phyloP scores from a whole-genome alignment of 2,113 vertebrate species.

The Oreochromis tanganicae region DNA sequence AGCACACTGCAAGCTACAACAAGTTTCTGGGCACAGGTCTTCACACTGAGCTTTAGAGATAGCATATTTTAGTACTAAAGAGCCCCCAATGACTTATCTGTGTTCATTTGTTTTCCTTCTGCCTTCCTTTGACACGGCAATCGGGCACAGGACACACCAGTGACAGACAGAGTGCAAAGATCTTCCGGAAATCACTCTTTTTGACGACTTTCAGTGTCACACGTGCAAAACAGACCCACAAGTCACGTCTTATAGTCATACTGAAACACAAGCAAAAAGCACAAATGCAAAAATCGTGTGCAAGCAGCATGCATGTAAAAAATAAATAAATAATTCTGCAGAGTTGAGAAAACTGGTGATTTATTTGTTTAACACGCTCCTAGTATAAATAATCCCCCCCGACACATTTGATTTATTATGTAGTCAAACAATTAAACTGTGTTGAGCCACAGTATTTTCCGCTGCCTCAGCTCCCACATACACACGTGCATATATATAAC shows the following conservation, averaged over 20 bases:
- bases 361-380: conserved; percentile 55
- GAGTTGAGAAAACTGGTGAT: conserved; percentile 44
- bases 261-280: not conserved
- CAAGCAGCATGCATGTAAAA: not conserved
- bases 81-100: conserved; percentile 9
- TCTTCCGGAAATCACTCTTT: not conserved
- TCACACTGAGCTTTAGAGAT: conserved; percentile 8
- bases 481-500: not conserved
- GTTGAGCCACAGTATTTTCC: conserved; percentile 35
- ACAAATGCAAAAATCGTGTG: not conserved
- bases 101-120: conserved; percentile 21
- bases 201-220: conserved; percentile 17
- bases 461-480: conserved; percentile 36
- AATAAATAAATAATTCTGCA: not conserved
- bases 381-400: conserved; percentile 61
- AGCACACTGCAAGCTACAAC: not conserved
- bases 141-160: conserved; percentile 26
- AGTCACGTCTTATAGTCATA: not conserved
- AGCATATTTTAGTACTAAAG: not conserved
- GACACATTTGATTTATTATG: conserved; percentile 69
- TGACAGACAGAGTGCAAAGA: not conserved
- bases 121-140: not conserved
- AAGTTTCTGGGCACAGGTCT: conserved; percentile 2
- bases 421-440: conserved; percentile 66
- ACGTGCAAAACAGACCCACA: not conserved